A percentile compares a stretch with the other conserved stretches of the same genome.
Conservation (phyloP, 2,113 vertebrate species). For the Protobothrops mucrosquamatus region DNA sequence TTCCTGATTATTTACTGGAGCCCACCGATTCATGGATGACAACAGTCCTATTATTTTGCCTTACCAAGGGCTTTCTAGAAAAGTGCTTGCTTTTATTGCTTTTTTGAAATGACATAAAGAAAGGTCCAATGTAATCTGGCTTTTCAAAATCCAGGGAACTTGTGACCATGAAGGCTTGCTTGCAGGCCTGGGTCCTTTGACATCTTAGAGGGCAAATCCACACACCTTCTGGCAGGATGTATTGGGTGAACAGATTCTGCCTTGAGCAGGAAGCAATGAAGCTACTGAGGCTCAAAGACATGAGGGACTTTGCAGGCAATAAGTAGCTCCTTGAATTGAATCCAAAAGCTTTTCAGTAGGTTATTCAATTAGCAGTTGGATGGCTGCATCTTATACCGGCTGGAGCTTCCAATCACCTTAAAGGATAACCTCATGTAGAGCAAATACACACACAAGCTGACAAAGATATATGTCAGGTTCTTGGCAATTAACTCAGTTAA, state of each 20-base stretch:
- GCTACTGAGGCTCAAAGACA: neutral
- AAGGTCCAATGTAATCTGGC: neutral
- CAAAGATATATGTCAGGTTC: neutral
- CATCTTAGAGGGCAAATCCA: neutral
- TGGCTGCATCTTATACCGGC: neutral
- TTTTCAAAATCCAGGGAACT: neutral
- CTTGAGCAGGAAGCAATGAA: neutral
- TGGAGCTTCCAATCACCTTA: neutral
- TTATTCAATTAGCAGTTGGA: neutral
- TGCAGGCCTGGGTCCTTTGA: neutral
- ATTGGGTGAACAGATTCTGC: neutral
- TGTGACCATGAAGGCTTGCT: neutral
- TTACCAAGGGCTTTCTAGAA: neutral
- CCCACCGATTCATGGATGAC: neutral
- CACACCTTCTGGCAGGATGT: neutral
- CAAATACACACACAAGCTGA: neutral
- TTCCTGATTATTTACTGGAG: neutral
- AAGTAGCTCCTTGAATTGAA: neutral
- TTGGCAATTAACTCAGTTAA: neutral
- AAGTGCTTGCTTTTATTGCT: neutral
- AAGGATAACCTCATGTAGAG: neutral
- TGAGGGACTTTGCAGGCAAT: neutral
- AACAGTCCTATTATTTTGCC: neutral
- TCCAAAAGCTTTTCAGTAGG: neutral
- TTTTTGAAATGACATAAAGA: neutral